Evolutionary conservation across 2,113 vertebrate genomes (phyloP).

Genomic region (Notothenia rossii): DNA sequence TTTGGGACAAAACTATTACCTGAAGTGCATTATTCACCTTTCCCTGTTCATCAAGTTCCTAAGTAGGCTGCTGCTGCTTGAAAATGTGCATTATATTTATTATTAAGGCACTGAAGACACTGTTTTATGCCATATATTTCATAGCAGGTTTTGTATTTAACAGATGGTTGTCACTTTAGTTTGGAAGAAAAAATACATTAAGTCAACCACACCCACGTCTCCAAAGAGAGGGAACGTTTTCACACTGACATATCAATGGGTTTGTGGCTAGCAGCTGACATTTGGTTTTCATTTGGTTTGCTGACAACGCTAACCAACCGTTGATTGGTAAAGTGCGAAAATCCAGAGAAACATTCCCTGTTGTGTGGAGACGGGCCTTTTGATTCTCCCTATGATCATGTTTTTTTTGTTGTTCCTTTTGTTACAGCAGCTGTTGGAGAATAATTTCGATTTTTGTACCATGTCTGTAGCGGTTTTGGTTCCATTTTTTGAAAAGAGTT

Average conservation of each 20-base stretch:
- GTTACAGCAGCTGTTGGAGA: constrained; percentile 16
- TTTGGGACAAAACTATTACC: neutral
- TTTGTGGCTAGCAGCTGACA: constrained; percentile 38
- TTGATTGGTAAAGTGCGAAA: constrained; percentile 28
- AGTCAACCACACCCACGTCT: constrained; percentile 2
- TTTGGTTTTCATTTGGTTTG: constrained; percentile 46
- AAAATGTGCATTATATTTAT: neutral
- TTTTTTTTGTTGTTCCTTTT: neutral
- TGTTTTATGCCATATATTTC: neutral
- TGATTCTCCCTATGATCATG: constrained; percentile 9
- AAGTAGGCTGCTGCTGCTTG: neutral
- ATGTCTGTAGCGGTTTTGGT: constrained; percentile 23
- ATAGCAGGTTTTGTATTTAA: neutral
- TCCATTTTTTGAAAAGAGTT: constrained; percentile 6
- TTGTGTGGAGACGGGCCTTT: constrained; percentile 21
- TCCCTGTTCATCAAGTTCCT: neutral
- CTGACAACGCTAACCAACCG: constrained; percentile 41
- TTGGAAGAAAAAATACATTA: neutral
- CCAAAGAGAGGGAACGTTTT: neutral
- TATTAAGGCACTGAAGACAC: neutral
- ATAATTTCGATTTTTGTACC: constrained; percentile 31
- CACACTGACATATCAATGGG: constrained; percentile 7
- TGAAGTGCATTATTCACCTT: neutral
- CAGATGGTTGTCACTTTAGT: constrained; percentile 9
- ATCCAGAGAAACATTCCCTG: constrained; percentile 24